A percentile compares a stretch with the other conserved stretches of the same genome.
These are phyloP conservation scores for Trialeurodes vaporariorum DNA, from an alignment of 1,140 invertebrate species.

Conservation along the genomic window DNA sequence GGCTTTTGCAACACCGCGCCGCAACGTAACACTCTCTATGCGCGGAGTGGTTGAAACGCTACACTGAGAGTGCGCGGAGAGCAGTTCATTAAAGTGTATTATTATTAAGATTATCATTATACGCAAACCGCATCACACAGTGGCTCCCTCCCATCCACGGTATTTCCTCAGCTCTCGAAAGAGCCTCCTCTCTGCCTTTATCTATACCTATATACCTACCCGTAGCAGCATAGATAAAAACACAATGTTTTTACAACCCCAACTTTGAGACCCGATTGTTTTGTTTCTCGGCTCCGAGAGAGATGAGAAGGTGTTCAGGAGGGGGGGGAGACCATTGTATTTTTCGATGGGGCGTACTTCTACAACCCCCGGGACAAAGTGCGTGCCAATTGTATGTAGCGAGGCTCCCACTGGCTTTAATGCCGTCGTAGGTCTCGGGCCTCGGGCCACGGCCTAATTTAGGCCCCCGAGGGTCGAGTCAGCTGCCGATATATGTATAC, in stretches of 20 bases:
- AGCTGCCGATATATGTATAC: neutral
- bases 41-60: too few species aligned
- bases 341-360: neutral
- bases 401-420: too few species aligned
- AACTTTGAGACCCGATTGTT: neutral
- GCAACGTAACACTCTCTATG: too few species aligned
- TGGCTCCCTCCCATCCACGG: too few species aligned
- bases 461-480: neutral
- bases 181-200: too few species aligned
- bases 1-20: too few species aligned
- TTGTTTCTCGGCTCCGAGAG: too few species aligned
- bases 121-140: neutral
- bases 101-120: neutral
- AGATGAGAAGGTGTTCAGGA: neutral
- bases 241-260: neutral
- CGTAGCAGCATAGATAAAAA: neutral
- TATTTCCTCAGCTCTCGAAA: too few species aligned
- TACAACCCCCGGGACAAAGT: neutral
- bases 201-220: neutral
- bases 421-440: too few species aligned
- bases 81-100: neutral
- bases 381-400: neutral
- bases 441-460: too few species aligned
- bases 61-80: too few species aligned
- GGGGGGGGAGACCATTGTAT: neutral